Percentiles rank a stretch among this genome's conserved stretches.
phyloP scores from a whole-genome alignment of 1,140 invertebrate genomes.

The Drosophila miranda region DNA sequence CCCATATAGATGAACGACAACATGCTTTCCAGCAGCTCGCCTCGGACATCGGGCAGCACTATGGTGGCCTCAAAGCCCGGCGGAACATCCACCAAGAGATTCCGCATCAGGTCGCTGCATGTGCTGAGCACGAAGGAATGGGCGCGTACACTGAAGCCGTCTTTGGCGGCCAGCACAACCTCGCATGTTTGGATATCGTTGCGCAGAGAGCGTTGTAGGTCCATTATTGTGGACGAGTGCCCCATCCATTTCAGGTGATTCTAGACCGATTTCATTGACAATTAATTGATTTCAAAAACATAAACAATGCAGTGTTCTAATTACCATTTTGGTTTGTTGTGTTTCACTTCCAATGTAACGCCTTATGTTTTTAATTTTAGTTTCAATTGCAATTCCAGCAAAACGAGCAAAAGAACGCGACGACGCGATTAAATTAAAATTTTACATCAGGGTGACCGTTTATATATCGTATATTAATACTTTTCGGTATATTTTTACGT shows the following conservation, averaged over 20 bases:
- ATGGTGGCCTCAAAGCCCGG: slow-evolving; percentile 72
- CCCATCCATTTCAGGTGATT: slow-evolving; percentile 82
- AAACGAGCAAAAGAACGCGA: slow-evolving; percentile 21
- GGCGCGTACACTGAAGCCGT: slow-evolving; percentile 68
- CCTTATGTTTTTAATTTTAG: slow-evolving; percentile 4
- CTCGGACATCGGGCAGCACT: slow-evolving; percentile 73
- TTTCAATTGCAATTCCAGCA: slow-evolving; percentile 42
- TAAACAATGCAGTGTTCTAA: slow-evolving; percentile 24
- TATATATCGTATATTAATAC: too few species aligned
- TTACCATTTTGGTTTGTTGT: slow-evolving; percentile 57
- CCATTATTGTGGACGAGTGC: slow-evolving; percentile 78
- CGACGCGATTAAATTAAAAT: not conserved
- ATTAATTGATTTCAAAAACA: not conserved
- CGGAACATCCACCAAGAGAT: slow-evolving; percentile 66
- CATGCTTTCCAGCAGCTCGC: slow-evolving; percentile 69
- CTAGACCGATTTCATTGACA: slow-evolving; percentile 20
- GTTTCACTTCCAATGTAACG: slow-evolving; percentile 33
- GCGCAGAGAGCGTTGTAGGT: slow-evolving; percentile 71
- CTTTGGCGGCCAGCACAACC: slow-evolving; percentile 70
- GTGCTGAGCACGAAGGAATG: slow-evolving; percentile 77
- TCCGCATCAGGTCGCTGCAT: slow-evolving; percentile 74
- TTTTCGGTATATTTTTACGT: too few species aligned
- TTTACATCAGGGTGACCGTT: too few species aligned
- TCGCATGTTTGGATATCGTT: slow-evolving; percentile 67
- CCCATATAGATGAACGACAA: slow-evolving; percentile 78